Evolutionary conservation across 2,888 invertebrate species (phyloP).

Genomic region (Phoenoteleia sp.): DNA sequence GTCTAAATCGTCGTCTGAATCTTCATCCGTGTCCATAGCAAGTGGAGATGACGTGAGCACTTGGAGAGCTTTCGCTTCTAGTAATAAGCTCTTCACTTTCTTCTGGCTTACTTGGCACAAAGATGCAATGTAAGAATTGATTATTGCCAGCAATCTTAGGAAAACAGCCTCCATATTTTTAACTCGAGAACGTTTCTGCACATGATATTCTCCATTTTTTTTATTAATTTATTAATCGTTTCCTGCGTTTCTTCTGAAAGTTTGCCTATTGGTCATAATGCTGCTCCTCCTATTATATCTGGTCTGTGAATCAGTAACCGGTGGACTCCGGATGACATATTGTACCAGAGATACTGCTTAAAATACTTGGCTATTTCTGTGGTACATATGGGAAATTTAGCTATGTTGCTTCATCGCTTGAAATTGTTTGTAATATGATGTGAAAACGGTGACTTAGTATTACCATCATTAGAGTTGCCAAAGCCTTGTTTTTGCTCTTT

Average conservation of each 20-base stretch:
- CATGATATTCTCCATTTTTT: constrained; percentile 1
- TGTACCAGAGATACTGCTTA: constrained; percentile 28
- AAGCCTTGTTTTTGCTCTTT: constrained; percentile 38
- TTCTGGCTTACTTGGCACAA: constrained; percentile 13
- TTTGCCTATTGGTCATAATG: constrained; percentile 32
- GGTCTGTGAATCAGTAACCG: constrained; percentile 27
- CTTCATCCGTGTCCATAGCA: no score
- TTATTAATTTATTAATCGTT: constrained; percentile 52
- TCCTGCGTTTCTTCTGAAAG: constrained; percentile 36
- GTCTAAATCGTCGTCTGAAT: no score
- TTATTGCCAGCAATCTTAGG: constrained; percentile 21
- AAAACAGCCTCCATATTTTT: constrained; percentile 46
- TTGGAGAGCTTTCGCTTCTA: no score
- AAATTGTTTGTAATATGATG: constrained; percentile 36
- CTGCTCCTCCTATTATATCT: constrained; percentile 10
- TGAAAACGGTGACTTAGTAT: constrained; percentile 40
- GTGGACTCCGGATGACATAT: constrained; percentile 32
- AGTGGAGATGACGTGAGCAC: no score
- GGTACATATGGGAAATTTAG: constrained; percentile 14
- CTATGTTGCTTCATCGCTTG: not conserved
- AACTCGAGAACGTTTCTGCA: constrained; percentile 20
- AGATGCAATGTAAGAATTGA: constrained; percentile 20
- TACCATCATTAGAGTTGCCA: not conserved
- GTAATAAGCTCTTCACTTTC: constrained; percentile 37
- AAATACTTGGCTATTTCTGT: constrained; percentile 32